A percentile compares a stretch with the other conserved stretches of the same genome.
These are phyloP conservation scores for Pseudopodoces humilis DNA, from an alignment of 2,113 vertebrate genomes.

Conservation along the genomic window DNA sequence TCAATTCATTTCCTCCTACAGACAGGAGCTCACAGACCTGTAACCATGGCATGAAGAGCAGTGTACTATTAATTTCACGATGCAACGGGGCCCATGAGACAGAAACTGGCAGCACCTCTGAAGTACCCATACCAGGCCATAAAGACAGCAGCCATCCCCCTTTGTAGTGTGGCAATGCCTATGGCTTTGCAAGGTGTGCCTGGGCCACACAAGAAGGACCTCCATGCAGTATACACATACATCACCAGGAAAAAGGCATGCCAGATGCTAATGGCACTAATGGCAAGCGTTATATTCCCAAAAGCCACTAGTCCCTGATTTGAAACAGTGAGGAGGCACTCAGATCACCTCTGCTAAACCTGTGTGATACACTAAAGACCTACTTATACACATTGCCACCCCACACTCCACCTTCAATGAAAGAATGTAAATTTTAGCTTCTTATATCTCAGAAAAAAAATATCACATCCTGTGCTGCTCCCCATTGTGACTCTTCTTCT, in stretches of 20 bases:
- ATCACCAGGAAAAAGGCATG: not conserved
- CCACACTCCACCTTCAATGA: not conserved
- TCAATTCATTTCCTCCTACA: not conserved
- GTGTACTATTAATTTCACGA: not conserved
- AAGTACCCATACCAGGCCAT: not conserved
- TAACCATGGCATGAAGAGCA: not conserved
- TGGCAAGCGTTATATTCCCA: not conserved
- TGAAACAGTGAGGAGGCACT: not conserved
- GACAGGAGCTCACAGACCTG: not conserved
- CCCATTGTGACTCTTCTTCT: not conserved
- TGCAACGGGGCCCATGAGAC: not conserved
- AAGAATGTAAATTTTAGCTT: not conserved
- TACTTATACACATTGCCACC: not conserved
- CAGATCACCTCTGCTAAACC: not conserved
- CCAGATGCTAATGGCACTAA: not conserved
- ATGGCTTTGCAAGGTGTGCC: not conserved
- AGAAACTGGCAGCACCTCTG: not conserved
- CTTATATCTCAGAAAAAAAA: not conserved
- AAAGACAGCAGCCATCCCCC: not conserved
- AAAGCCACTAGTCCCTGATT: accelerated
- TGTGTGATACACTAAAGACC: not conserved
- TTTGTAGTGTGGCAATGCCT: not conserved
- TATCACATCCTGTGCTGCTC: not conserved
- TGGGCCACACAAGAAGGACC: not conserved
- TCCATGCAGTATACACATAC: not conserved